A percentile compares a stretch with the other conserved stretches of the same genome.
Conservation (phyloP, 2,888 invertebrate species). For the Chorisops tibialis region DNA sequence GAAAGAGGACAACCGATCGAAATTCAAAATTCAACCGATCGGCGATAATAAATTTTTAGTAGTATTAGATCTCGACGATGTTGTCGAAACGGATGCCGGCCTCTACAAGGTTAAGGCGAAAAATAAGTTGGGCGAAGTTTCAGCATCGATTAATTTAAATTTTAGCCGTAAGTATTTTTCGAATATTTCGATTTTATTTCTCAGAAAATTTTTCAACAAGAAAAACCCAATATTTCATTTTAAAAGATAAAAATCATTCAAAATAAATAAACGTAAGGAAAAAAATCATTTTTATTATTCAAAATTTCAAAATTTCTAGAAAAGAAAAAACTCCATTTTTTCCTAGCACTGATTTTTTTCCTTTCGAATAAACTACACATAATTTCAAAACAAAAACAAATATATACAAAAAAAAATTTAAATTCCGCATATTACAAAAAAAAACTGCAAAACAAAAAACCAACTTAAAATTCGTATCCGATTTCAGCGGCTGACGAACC, state of each 20-base stretch:
- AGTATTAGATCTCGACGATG: constrained; percentile 91
- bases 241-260: neutral
- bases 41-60: constrained; percentile 83
- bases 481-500: constrained; percentile 93
- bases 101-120: constrained; percentile 96
- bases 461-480: constrained; percentile 17
- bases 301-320: too few species aligned
- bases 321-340: too few species aligned
- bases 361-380: constrained; percentile 17
- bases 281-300: neutral
- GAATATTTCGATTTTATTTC: constrained; percentile 21
- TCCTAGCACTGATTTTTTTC: too few species aligned
- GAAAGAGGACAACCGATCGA: constrained; percentile 78
- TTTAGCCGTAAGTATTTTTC: constrained; percentile 83
- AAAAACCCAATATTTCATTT: neutral
- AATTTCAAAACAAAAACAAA: constrained; percentile 4
- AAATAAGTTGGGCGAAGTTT: constrained; percentile 96
- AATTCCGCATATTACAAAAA: too few species aligned
- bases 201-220: neutral
- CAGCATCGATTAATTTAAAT: constrained; percentile 94
- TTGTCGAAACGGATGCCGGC: constrained; percentile 92
- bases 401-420: neutral
- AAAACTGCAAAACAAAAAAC: constrained; percentile 2
- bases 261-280: neutral
- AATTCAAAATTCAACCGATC: constrained; percentile 83